Percentiles rank a stretch among this genome's conserved stretches.
These are phyloP conservation scores for Apomyelois bistriatella DNA, from an alignment of 2,888 invertebrate genomes.

Conservation along the genomic window DNA sequence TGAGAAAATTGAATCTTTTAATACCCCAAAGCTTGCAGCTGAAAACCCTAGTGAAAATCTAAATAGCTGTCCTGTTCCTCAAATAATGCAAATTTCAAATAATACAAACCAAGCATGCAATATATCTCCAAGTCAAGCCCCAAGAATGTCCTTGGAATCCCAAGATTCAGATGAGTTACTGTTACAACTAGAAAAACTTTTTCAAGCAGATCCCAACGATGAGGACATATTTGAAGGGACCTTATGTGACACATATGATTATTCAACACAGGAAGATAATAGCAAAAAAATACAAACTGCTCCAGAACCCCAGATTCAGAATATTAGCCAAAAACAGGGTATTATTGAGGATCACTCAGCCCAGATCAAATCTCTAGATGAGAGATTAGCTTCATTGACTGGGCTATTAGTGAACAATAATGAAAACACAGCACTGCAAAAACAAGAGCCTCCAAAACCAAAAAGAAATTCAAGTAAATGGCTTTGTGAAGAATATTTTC, in stretches of 20 bases:
- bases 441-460: slow-evolving; percentile 30
- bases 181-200: slow-evolving; percentile 67
- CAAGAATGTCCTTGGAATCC: slow-evolving; percentile 37
- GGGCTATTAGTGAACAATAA: slow-evolving; percentile 42
- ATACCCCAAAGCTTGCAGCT: neutral
- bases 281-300: slow-evolving; percentile 27
- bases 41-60: slow-evolving; percentile 1
- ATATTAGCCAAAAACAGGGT: slow-evolving; percentile 22
- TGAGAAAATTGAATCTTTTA: slow-evolving; percentile 13
- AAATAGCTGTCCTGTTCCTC: slow-evolving; percentile 13
- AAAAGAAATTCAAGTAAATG: slow-evolving; percentile 53
- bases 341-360: slow-evolving; percentile 46
- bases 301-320: slow-evolving; percentile 22
- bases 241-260: slow-evolving; percentile 41
- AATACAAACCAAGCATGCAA: slow-evolving; percentile 17
- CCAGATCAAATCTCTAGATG: slow-evolving; percentile 57
- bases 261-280: slow-evolving; percentile 28
- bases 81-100: slow-evolving; percentile 16
- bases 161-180: slow-evolving; percentile 58
- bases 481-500: slow-evolving; percentile 70
- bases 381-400: slow-evolving; percentile 52
- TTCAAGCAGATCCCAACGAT: slow-evolving; percentile 58
- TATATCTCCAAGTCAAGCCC: slow-evolving; percentile 23
- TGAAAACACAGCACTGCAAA: slow-evolving; percentile 29
- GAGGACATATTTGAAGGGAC: slow-evolving; percentile 66